phyloP scores from a whole-genome alignment of 2,888 invertebrate genomes.

The Nemotelus pantherinus region DNA sequence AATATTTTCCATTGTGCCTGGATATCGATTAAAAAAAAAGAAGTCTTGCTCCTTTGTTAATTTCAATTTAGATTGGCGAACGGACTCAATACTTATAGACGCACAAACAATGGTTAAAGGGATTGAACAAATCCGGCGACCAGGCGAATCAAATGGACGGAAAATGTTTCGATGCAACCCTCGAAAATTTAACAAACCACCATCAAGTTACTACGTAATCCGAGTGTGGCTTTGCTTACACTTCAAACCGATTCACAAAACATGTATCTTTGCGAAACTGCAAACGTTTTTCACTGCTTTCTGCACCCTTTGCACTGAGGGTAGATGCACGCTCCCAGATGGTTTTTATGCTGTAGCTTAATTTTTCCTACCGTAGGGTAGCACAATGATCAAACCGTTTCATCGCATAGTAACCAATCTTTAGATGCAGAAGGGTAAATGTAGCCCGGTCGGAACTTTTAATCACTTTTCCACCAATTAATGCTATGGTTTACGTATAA shows the following conservation, averaged over 20 bases:
- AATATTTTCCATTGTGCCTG: conserved; percentile 11
- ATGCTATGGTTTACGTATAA: conserved; percentile 10
- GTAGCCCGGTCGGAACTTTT: not conserved
- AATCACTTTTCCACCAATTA: conserved; percentile 1
- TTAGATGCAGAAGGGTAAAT: not conserved
- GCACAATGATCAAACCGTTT: conserved; percentile 29
- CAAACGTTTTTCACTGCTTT: conserved; percentile 7
- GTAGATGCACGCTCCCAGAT: not conserved
- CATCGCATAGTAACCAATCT: conserved; percentile 3
- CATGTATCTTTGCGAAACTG: not conserved
- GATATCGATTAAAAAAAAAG: conserved; percentile 25
- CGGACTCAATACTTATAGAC: too few relatives aligned
- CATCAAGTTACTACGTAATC: conserved; percentile 38
- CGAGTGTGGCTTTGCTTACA: conserved; percentile 32
- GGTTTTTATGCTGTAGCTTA: conserved; percentile 8
- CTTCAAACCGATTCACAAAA: not conserved
- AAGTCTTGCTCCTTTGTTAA: not conserved
- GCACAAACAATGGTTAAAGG: not conserved
- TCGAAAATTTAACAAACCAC: conserved; percentile 36
- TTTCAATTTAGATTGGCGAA: too few relatives aligned
- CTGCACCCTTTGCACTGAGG: conserved; percentile 3
- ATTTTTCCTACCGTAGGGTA: conserved; percentile 17
- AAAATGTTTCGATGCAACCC: conserved; percentile 17
- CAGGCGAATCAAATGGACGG: conserved; percentile 18
- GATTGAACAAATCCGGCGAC: not conserved